These are phyloP conservation scores for Lasioglossum calceatum DNA, from an alignment of 2,888 invertebrate genomes.

Conservation along the genomic window DNA sequence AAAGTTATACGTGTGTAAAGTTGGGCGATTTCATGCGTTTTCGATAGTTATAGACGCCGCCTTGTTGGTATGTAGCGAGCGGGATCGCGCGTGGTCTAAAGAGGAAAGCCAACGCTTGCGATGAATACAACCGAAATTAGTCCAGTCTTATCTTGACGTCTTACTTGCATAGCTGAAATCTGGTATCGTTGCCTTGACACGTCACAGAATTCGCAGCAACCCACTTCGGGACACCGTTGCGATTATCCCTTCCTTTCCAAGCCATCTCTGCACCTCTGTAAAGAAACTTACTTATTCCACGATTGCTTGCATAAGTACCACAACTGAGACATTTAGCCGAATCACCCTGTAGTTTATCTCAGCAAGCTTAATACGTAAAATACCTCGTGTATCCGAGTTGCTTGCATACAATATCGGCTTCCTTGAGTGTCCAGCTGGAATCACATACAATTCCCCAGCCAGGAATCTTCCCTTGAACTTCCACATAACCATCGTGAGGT, in stretches of 20 bases:
- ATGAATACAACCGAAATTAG: neutral
- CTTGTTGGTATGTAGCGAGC: too few relatives aligned
- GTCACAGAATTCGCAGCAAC: slow-evolving; percentile 82
- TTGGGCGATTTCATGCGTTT: too few relatives aligned
- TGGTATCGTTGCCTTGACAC: slow-evolving; percentile 84
- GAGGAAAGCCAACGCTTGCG: too few relatives aligned
- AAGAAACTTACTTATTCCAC: slow-evolving; percentile 33
- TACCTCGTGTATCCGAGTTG: slow-evolving; percentile 85
- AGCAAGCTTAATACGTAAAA: neutral
- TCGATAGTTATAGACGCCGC: too few relatives aligned
- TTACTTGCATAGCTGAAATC: slow-evolving; percentile 82
- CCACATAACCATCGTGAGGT: slow-evolving; percentile 84
- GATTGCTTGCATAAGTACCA: neutral
- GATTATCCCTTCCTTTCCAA: slow-evolving; percentile 84
- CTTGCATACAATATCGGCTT: slow-evolving; percentile 85
- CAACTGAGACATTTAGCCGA: neutral
- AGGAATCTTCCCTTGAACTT: slow-evolving; percentile 82
- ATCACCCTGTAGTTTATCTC: neutral
- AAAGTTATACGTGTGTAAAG: too few relatives aligned
- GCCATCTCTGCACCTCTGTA: slow-evolving; percentile 85
- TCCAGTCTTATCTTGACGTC: slow-evolving; percentile 15
- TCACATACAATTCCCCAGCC: slow-evolving; percentile 86
- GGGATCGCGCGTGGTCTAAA: too few relatives aligned
- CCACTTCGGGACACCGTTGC: slow-evolving; percentile 75
- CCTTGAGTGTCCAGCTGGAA: slow-evolving; percentile 84